Conservation (phyloP, 2,797 vertebrate species). For the Phataginus tetradactyla region DNA sequence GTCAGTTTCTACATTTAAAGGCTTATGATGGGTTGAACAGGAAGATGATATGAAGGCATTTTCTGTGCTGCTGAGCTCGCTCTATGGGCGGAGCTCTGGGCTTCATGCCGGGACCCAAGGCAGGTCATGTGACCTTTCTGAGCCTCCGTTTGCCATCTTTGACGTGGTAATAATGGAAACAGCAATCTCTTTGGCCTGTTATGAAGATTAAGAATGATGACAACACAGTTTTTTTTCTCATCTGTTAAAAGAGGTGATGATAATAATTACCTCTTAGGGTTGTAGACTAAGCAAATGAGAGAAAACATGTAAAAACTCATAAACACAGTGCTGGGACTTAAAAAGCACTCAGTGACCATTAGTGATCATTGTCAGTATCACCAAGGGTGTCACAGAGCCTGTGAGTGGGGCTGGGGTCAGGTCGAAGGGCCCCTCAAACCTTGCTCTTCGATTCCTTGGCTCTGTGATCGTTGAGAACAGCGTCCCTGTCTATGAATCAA, state of each 20-base stretch:
- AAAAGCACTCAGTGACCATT: neutral
- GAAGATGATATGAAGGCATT: neutral
- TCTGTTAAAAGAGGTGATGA: constrained; percentile 33
- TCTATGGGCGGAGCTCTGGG: neutral
- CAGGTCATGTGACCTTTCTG: neutral
- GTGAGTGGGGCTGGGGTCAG: no score
- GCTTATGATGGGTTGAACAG: neutral
- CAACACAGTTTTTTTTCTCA: neutral
- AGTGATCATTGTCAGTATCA: neutral
- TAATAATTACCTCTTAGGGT: neutral
- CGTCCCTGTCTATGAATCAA: no score
- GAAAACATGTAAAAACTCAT: neutral
- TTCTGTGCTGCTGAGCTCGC: neutral
- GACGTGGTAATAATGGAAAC: neutral
- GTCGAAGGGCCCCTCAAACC: neutral
- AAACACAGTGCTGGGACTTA: neutral
- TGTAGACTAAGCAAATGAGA: neutral
- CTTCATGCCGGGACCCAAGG: neutral
- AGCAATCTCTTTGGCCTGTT: neutral
- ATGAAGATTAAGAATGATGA: neutral
- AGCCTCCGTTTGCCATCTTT: neutral
- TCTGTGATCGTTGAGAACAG: accelerated
- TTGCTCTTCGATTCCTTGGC: neutral
- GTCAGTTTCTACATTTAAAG: neutral
- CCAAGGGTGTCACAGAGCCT: neutral